phyloP scores from a whole-genome alignment of 92 coral and sea anemone species.

The Ricordea florida region DNA sequence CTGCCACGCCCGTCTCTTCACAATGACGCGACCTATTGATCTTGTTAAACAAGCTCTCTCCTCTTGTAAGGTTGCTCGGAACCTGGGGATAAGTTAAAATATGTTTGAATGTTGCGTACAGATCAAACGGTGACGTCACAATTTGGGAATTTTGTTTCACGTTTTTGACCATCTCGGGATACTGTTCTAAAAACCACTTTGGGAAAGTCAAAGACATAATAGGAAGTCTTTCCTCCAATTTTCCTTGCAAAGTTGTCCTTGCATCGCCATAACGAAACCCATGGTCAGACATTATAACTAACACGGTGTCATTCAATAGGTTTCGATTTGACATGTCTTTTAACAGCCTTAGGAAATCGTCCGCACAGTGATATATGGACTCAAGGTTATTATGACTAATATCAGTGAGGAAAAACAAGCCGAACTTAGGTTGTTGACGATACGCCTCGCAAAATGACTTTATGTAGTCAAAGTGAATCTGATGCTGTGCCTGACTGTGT shows the following conservation, averaged over 20 bases:
- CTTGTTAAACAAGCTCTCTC: conserved; percentile 63
- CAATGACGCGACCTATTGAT: conserved; percentile 79
- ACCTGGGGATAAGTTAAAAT: conserved; percentile 70
- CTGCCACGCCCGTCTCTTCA: conserved; percentile 75
- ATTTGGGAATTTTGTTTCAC: conserved; percentile 59
- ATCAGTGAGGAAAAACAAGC: conserved; percentile 77
- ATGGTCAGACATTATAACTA: conserved; percentile 85
- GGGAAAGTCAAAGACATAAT: conserved; percentile 87
- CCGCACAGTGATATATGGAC: conserved; percentile 37
- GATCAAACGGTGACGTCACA: conserved; percentile 90
- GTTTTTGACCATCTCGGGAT: conserved; percentile 43
- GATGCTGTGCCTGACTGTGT: conserved; percentile 81
- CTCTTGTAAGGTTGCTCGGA: conserved; percentile 49
- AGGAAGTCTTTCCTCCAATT: conserved; percentile 89
- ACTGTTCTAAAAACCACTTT: conserved; percentile 43
- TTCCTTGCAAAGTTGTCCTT: conserved; percentile 80
- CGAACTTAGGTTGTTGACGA: conserved; percentile 74
- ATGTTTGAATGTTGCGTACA: conserved; percentile 84
- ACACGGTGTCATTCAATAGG: conserved; percentile 67
- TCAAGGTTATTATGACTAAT: conserved; percentile 67
- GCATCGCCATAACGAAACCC: conserved; percentile 87
- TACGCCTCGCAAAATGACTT: conserved; percentile 84
- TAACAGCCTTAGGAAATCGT: conserved; percentile 58
- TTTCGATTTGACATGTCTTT: conserved; percentile 55
- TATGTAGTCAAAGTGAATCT: conserved; percentile 82